A percentile compares a stretch with the other conserved stretches of the same genome.
These are phyloP conservation scores for Pachliopta kotzebuea DNA, from an alignment of 2,888 invertebrate genomes.

Conservation along the genomic window DNA sequence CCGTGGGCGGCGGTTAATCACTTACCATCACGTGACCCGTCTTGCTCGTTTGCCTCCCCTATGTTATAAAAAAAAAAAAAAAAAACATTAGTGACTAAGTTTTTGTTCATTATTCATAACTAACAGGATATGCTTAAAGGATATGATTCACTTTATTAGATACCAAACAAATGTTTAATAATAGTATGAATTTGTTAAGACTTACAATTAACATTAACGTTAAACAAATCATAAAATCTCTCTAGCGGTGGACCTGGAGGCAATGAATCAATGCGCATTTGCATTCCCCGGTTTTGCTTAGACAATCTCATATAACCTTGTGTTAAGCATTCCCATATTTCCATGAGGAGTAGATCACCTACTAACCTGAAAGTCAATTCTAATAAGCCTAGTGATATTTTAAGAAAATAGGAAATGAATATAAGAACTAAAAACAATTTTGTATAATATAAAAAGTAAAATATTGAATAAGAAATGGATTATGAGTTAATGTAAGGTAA, in stretches of 20 bases:
- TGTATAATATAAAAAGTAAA: too few relatives aligned
- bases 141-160: not conserved
- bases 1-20: too few relatives aligned
- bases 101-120: too few relatives aligned
- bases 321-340: slow-evolving; percentile 81
- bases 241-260: slow-evolving; percentile 58
- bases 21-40: too few relatives aligned
- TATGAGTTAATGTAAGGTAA: too few relatives aligned
- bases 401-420: too few relatives aligned
- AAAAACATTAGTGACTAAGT: too few relatives aligned
- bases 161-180: not conserved
- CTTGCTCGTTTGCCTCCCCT: too few relatives aligned
- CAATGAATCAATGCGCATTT: slow-evolving; percentile 59
- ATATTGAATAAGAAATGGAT: too few relatives aligned
- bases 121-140: too few relatives aligned
- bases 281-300: slow-evolving; percentile 41
- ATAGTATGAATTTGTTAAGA: not conserved
- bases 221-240: slow-evolving; percentile 53
- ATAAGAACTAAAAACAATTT: too few relatives aligned
- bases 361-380: slow-evolving; percentile 58
- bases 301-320: slow-evolving; percentile 53
- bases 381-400: not conserved
- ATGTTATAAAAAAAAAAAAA: not conserved
- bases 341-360: slow-evolving; percentile 80
- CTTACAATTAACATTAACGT: slow-evolving; percentile 62